Conservation (phyloP, 2,888 invertebrate genomes). For the Epicampocera succincta region DNA sequence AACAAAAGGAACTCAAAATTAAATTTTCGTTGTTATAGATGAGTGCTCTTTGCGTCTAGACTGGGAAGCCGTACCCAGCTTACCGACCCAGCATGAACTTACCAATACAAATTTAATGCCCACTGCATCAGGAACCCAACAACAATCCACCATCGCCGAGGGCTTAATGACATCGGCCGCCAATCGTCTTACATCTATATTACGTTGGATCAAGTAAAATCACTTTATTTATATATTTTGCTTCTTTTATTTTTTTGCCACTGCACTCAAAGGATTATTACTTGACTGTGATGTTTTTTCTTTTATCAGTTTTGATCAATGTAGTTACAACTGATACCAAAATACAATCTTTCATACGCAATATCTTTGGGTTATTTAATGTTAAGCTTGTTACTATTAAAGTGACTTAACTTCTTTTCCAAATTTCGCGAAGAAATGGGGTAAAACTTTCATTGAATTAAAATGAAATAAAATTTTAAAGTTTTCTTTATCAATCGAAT, state of each 20-base stretch:
- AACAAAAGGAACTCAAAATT: background rate
- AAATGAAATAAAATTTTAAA: background rate
- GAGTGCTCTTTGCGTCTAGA: slow-evolving; percentile 88
- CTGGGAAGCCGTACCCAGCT: slow-evolving; percentile 87
- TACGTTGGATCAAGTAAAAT: slow-evolving; percentile 83
- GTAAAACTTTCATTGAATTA: background rate
- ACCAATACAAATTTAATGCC: slow-evolving; percentile 74
- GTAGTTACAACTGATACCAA: slow-evolving; percentile 29
- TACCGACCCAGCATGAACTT: slow-evolving; percentile 75
- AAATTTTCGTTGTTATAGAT: slow-evolving; percentile 71
- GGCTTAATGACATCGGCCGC: slow-evolving; percentile 91
- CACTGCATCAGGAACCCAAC: slow-evolving; percentile 75
- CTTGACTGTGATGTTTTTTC: slow-evolving; percentile 66
- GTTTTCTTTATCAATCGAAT: background rate
- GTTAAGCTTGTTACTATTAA: slow-evolving; percentile 6
- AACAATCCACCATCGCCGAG: slow-evolving; percentile 85
- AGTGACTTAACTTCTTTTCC: no score
- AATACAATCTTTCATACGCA: slow-evolving; percentile 47
- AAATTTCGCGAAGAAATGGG: background rate
- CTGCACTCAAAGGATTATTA: slow-evolving; percentile 51
- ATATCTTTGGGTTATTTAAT: slow-evolving; percentile 26
- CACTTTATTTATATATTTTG: slow-evolving; percentile 1
- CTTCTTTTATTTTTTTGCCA: slow-evolving; percentile 23
- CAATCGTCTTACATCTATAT: slow-evolving; percentile 90
- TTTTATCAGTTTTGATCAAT: slow-evolving; percentile 36